phyloP scores from a whole-genome alignment of 1,140 invertebrate genomes.

The Apis florea region DNA sequence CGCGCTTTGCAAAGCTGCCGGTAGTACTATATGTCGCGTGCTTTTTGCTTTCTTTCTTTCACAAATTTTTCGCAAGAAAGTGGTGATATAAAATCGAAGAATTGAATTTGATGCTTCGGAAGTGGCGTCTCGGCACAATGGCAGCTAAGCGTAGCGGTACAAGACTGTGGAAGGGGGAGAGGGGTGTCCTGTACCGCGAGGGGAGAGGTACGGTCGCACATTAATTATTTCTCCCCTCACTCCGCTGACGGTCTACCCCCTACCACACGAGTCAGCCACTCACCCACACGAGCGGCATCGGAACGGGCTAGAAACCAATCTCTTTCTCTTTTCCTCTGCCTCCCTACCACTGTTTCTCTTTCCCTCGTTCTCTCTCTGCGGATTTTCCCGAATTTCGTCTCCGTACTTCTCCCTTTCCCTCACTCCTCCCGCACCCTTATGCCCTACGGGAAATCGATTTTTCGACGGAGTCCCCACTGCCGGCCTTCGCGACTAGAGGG shows the following conservation, averaged over 20 bases:
- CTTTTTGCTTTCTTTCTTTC: background rate
- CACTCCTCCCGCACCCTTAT: conserved; percentile 66
- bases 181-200: conserved; percentile 50
- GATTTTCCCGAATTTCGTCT: conserved; percentile 67
- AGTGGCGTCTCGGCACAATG: conserved; percentile 77
- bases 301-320: conserved; percentile 65
- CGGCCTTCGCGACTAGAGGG: conserved; percentile 61
- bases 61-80: conserved; percentile 23
- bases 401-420: conserved; percentile 55
- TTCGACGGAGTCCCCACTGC: conserved; percentile 72
- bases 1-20: conserved; percentile 15
- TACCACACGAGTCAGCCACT: conserved; percentile 57
- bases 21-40: background rate
- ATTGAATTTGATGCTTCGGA: conserved; percentile 75
- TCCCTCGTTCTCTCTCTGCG: conserved; percentile 52
- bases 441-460: conserved; percentile 78
- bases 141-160: conserved; percentile 74
- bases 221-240: conserved; percentile 75
- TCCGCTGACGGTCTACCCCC: conserved; percentile 60
- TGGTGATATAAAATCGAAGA: conserved; percentile 57
- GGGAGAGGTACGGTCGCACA: conserved; percentile 72
- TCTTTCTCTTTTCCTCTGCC: conserved; percentile 46
- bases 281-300: conserved; percentile 58
- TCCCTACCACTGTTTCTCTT: background rate
- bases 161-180: conserved; percentile 56